phyloP scores from a whole-genome alignment of 2,888 invertebrate species.

The Axea sp. region DNA sequence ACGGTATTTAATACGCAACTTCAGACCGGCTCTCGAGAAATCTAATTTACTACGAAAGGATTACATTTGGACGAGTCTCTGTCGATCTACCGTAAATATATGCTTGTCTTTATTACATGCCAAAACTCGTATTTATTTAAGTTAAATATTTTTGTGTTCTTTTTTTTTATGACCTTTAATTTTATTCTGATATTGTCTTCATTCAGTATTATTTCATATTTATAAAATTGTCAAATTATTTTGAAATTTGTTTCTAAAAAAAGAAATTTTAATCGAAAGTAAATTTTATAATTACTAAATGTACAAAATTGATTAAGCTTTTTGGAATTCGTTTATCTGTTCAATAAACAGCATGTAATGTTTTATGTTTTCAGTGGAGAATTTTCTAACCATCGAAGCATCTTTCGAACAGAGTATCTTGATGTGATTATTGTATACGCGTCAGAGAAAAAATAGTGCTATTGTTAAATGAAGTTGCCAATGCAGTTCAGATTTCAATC shows the following conservation, averaged over 20 bases:
- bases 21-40: slow-evolving; percentile 68
- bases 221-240: no score
- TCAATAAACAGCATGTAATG: not conserved
- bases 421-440: slow-evolving; percentile 77
- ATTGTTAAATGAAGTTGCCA: slow-evolving; percentile 68
- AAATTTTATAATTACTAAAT: no score
- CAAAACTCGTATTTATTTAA: no score
- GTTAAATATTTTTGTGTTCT: no score
- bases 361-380: slow-evolving; percentile 65
- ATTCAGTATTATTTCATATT: no score
- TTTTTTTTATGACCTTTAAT: no score
- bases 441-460: slow-evolving; percentile 77
- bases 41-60: slow-evolving; percentile 76
- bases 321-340: no score
- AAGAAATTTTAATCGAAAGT: no score
- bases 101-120: no score
- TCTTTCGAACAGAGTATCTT: slow-evolving; percentile 77
- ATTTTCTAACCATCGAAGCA: slow-evolving; percentile 73
- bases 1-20: slow-evolving; percentile 71
- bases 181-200: no score
- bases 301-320: no score
- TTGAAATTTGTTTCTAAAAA: no score
- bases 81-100: slow-evolving; percentile 63
- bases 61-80: slow-evolving; percentile 67
- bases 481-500: slow-evolving; percentile 65